Base-by-base conservation (phyloP, 1,140 invertebrate genomes). In the Bradynema listronoti region DNA sequence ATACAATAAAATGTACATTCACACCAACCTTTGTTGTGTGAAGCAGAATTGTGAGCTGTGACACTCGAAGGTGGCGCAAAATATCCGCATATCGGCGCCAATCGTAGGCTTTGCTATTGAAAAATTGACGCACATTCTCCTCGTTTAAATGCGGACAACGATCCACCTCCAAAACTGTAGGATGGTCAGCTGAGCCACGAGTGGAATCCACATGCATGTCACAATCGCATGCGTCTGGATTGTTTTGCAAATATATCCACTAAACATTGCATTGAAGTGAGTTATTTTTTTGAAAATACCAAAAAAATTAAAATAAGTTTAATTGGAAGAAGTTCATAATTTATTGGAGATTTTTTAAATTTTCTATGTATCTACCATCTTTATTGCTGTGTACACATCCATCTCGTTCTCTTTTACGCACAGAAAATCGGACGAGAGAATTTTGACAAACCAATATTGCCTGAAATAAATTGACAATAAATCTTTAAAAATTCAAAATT, bases 301-400 rank as follows among this genome's bases (percentile, higher is more conserved):
- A n/a, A n/a, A n/a, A n/a, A n/a, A n/a, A n/a, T n/a, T n/a, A n/a
- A n/a, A n/a, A n/a, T n/a, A n/a, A n/a, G n/a, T n/a, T n/a, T n/a
- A n/a, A n/a, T n/a, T n/a, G n/a, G n/a, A n/a, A n/a, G n/a, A n/a
- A n/a, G n/a, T n/a, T n/a, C n/a, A n/a, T n/a, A n/a, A n/a, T n/a
- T n/a, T n/a, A n/a, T n/a, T n/a, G n/a, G n/a, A n/a, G n/a, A n/a
- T n/a, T n/a, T n/a, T n/a, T 3, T 19, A 50, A 4, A 50, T 50
- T 5, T 4, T 50, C 4, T 5, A 5, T 4, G 34, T 30, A 25
- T 3, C n/a, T 55, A 62, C 60, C 6, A 36, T 54, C 25, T 41
- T 66, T 27, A 64, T 39, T 6, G 63, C 63, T 32, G 4, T 29
- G 22, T 64, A 64, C 2, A 64, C 25, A 42, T 64, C 62, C 49